Percentiles rank a stretch among this genome's conserved stretches.
These are phyloP conservation scores for Sinopyrophorus schimmeli DNA, from an alignment of 2,888 invertebrate genomes.

Conservation along the genomic window DNA sequence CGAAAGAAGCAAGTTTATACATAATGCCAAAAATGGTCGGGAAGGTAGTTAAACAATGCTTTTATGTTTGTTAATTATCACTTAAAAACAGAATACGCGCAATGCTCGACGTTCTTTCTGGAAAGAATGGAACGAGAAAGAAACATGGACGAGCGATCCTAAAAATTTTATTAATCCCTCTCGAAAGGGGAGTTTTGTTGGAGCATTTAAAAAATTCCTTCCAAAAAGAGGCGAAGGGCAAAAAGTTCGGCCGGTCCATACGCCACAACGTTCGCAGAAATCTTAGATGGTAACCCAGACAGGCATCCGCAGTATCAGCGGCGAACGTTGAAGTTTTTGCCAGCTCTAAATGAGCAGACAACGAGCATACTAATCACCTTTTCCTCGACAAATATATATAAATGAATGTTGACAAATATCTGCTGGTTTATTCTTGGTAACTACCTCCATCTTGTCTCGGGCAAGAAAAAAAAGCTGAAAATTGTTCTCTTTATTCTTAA, in stretches of 20 bases:
- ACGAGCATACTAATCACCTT: slow-evolving; percentile 36
- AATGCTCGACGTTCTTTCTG: slow-evolving; percentile 42
- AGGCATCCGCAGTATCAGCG: slow-evolving; percentile 39
- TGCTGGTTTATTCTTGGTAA: slow-evolving; percentile 35
- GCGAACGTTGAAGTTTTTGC: slow-evolving; percentile 38
- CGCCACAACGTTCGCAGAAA: slow-evolving; percentile 40
- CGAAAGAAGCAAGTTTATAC: too few relatives aligned
- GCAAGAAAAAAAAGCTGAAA: too few relatives aligned
- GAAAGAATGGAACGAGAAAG: slow-evolving; percentile 33
- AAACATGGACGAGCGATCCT: slow-evolving; percentile 34
- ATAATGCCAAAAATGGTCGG: slow-evolving; percentile 22
- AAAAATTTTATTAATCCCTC: slow-evolving; percentile 30
- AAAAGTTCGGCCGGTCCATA: slow-evolving; percentile 36
- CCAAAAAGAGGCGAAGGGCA: slow-evolving; percentile 18
- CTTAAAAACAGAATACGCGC: slow-evolving; percentile 49
- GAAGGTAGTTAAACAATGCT: slow-evolving; percentile 29
- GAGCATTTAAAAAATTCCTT: slow-evolving; percentile 35
- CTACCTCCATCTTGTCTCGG: too few relatives aligned
- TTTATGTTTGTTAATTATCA: slow-evolving; percentile 54
- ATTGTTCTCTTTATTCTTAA: too few relatives aligned
- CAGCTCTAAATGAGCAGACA: slow-evolving; percentile 39
- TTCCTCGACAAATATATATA: slow-evolving; percentile 32
- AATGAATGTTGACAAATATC: slow-evolving; percentile 40
- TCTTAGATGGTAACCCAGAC: slow-evolving; percentile 37
- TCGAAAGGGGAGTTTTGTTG: slow-evolving; percentile 25